Conservation (phyloP, 2,888 invertebrate species). For the Polietes domitor region DNA sequence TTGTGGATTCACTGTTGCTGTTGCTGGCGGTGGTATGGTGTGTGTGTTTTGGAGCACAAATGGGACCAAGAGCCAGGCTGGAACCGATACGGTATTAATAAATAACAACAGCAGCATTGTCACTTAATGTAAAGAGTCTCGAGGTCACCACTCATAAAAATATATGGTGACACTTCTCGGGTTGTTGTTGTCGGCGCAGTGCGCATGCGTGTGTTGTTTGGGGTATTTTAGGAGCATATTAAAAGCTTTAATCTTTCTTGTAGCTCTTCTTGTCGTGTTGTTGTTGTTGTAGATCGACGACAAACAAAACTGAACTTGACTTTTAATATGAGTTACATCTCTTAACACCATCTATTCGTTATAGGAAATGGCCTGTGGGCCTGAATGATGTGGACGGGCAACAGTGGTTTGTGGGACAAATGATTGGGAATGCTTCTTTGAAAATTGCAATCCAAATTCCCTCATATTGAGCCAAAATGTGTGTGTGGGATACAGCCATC, state of each 20-base stretch:
- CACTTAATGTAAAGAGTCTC: slow-evolving; percentile 51
- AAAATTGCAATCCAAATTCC: too few relatives aligned
- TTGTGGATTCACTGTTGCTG: background rate
- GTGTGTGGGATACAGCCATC: too few relatives aligned
- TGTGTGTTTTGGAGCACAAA: background rate
- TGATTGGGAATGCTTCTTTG: too few relatives aligned
- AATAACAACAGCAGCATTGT: slow-evolving; percentile 61
- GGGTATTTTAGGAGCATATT: slow-evolving; percentile 51
- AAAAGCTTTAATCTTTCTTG: slow-evolving; percentile 62
- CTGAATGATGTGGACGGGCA: background rate
- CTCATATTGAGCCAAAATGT: too few relatives aligned
- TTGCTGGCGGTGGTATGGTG: background rate
- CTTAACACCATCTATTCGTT: slow-evolving; percentile 52
- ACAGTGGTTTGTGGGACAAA: background rate
- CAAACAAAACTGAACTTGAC: slow-evolving; percentile 40
- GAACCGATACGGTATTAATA: slow-evolving; percentile 57
- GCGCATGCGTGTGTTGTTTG: slow-evolving; percentile 18
- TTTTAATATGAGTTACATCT: slow-evolving; percentile 60
- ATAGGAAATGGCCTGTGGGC: slow-evolving; percentile 6
- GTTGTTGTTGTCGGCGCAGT: background rate
- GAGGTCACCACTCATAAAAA: slow-evolving; percentile 62
- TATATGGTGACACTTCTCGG: slow-evolving; percentile 46
- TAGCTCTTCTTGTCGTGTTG: background rate
- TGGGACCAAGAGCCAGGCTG: background rate
- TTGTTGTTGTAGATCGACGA: slow-evolving; percentile 38